phyloP scores from a whole-genome alignment of 2,113 vertebrate species.

The Tetrax tetrax region DNA sequence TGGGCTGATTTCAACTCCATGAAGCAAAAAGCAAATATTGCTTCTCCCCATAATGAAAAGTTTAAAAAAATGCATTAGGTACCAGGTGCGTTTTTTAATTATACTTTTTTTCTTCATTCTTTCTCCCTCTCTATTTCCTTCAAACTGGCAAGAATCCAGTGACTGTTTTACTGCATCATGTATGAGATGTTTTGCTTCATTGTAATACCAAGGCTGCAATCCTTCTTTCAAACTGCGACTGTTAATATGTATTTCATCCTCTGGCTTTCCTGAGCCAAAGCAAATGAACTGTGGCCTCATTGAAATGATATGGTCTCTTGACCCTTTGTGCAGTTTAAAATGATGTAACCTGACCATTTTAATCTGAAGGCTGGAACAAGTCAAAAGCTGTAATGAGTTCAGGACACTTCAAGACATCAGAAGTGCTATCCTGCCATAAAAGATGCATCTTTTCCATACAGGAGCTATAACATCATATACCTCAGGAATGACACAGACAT shows the following conservation, averaged over 20 bases:
- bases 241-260: constrained; percentile 65
- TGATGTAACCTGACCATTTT: constrained; percentile 52
- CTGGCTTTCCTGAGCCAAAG: constrained; percentile 12
- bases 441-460: not conserved
- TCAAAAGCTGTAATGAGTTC: constrained; percentile 61
- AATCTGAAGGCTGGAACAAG: constrained; percentile 49
- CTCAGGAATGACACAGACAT: not conserved
- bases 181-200: constrained; percentile 1
- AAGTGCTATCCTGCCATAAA: not conserved
- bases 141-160: constrained; percentile 5
- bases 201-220: constrained; percentile 11
- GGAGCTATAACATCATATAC: not conserved
- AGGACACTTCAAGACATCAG: constrained; percentile 41
- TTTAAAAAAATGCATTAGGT: not conserved
- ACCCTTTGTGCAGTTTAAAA: constrained; percentile 56
- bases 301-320: constrained; percentile 51
- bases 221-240: constrained; percentile 38
- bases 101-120: not conserved
- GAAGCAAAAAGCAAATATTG: constrained; percentile 53
- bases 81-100: not conserved
- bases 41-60: not conserved
- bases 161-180: not conserved
- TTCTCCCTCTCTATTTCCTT: not conserved
- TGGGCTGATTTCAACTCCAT: constrained; percentile 18
- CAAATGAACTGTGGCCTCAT: constrained; percentile 58